These are phyloP conservation scores for Ceratina japonica DNA, from an alignment of 1,140 invertebrate genomes.

Conservation along the genomic window DNA sequence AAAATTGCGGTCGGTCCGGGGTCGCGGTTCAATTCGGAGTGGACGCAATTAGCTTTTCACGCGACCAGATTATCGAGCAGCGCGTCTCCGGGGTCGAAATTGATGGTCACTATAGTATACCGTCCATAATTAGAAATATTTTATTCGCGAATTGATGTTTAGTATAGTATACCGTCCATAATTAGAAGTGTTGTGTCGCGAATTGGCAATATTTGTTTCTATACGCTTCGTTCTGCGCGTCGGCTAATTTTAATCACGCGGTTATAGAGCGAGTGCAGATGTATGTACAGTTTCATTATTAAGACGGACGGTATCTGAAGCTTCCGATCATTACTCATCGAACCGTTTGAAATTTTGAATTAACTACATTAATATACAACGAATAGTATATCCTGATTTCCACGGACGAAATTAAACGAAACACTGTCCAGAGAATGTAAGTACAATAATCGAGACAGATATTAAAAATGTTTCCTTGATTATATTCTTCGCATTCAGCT, in stretches of 20 bases:
- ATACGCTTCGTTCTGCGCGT: slow-evolving; percentile 7
- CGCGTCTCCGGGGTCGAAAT: slow-evolving; percentile 18
- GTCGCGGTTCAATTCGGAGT: neutral
- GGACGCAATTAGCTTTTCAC: neutral
- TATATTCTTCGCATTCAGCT: too few species aligned
- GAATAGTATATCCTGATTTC: too few species aligned
- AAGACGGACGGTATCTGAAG: neutral
- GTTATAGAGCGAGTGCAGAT: slow-evolving; percentile 5
- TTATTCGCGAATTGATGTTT: slow-evolving; percentile 51
- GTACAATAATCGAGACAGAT: too few species aligned
- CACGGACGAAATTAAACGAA: too few species aligned
- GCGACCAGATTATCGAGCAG: neutral
- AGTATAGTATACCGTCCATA: slow-evolving; percentile 26
- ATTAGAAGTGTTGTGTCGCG: slow-evolving; percentile 21
- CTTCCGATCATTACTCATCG: neutral
- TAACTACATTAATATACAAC: too few species aligned
- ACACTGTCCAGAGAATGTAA: too few species aligned
- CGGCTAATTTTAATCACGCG: slow-evolving; percentile 47
- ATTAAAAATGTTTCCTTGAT: too few species aligned
- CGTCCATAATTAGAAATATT: slow-evolving; percentile 18
- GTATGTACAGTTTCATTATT: neutral
- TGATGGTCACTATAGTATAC: slow-evolving; percentile 37
- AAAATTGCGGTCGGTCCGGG: slow-evolving; percentile 4
- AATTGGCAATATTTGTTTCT: slow-evolving; percentile 30
- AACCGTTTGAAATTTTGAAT: too few species aligned